Evolutionary conservation across 2,113 vertebrate genomes (phyloP).

Genomic region (Megaceryle maxima): DNA sequence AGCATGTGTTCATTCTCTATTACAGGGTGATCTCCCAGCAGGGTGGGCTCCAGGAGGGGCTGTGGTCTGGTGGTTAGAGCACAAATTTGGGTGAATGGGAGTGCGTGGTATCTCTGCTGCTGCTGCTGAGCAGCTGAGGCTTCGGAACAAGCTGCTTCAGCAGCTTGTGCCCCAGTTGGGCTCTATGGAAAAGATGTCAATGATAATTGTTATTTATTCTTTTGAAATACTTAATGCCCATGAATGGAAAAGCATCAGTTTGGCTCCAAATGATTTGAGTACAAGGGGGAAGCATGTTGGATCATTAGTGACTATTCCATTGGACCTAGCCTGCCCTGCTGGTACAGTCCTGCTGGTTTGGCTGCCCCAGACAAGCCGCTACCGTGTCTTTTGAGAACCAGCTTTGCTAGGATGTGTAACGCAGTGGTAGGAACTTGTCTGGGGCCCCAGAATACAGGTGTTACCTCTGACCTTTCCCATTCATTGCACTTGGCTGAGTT

Average conservation of each 20-base stretch:
- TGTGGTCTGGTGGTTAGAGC: background rate
- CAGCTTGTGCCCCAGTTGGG: rapidly evolving
- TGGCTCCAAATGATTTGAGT: background rate
- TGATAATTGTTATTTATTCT: background rate
- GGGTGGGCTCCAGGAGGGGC: background rate
- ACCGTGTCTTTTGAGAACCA: background rate
- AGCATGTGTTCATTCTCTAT: background rate
- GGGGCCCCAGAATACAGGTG: background rate
- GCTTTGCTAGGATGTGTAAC: background rate
- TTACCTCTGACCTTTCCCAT: background rate
- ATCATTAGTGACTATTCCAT: background rate
- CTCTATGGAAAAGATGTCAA: background rate
- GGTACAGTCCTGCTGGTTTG: background rate
- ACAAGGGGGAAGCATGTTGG: background rate
- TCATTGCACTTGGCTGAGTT: background rate
- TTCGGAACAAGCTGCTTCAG: background rate
- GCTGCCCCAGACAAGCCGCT: background rate
- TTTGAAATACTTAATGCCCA: background rate
- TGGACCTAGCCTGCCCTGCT: background rate
- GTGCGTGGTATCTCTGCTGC: background rate
- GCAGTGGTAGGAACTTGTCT: background rate
- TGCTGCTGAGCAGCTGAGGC: background rate
- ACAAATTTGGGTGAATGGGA: background rate
- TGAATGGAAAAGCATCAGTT: background rate
- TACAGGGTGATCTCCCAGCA: background rate